Evolutionary conservation across 1,140 invertebrate species (phyloP), one percentile per base, ranked within the genome.

Genomic region (Dinoponera quadriceps): DNA sequence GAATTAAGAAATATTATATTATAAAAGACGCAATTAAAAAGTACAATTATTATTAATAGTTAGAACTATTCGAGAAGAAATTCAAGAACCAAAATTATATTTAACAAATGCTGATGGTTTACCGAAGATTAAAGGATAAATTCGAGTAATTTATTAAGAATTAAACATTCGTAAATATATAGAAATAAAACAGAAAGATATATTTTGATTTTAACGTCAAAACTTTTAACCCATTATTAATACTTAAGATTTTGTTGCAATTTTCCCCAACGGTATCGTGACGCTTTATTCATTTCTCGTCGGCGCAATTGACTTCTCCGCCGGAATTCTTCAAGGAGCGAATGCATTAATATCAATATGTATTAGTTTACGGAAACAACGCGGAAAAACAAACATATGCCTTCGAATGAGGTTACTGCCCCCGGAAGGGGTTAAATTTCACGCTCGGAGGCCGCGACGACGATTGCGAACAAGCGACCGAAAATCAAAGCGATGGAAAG

Each of bases 401-500:
- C 14, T 66, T 69, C 22, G 44, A 20, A 71, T 57, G 20, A 59
- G 71, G 44, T 80, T 51, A 80, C 3, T 57, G 14, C 4, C 49
- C 14, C 20, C 22, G 18, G 33, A 71, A 29, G 48, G 38, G 57
- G 66, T 55, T 80, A 11, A 69, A 71, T 59, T 68, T 80, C 20
- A 14, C 65, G 69, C 18, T 5, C 29, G 18, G 27, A 27, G 13
- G 48, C n/a, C 33, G 44, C 16, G 11, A 57, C 65, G 38, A 44
- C 3, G 9, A 44, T 44, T 44, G 38, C 38, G 48, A 27, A 29
- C 25, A 11, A 51, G 22, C 48, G 25, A 49, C 4, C 33, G 20
- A 22, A 57, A 71, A 69, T 80, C 51, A 80, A 80, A 80, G 65
- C 22, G 22, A 49, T 11, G 22, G 49, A 78, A 69, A 78, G 57